These are phyloP conservation scores for Eupithecia subfuscata DNA, from an alignment of 2,888 invertebrate species.

Conservation along the genomic window DNA sequence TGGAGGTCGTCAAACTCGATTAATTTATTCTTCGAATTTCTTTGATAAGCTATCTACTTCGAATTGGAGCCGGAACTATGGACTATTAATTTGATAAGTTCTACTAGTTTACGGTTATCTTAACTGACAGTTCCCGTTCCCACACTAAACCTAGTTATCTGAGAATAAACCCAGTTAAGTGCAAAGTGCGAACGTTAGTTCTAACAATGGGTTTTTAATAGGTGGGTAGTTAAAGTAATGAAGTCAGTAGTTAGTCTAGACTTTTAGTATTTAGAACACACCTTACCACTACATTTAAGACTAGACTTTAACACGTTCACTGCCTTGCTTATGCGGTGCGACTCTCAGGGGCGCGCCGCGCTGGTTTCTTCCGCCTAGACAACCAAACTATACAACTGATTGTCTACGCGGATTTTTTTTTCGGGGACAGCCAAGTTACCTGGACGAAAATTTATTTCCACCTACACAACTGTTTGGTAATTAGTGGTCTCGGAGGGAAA, in stretches of 20 bases:
- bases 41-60: constrained; percentile 29
- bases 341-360: too few relatives aligned
- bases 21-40: constrained; percentile 8
- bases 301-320: background rate
- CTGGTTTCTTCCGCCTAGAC: too few relatives aligned
- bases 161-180: constrained; percentile 5
- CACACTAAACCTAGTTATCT: constrained; percentile 18
- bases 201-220: constrained; percentile 12
- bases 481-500: too few relatives aligned
- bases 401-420: too few relatives aligned
- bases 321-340: too few relatives aligned
- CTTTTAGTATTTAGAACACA: background rate
- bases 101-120: constrained; percentile 28
- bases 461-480: too few relatives aligned
- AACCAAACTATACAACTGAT: too few relatives aligned
- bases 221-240: background rate
- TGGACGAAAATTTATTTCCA: too few relatives aligned
- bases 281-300: background rate
- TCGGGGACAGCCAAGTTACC: too few relatives aligned
- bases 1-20: background rate
- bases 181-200: constrained; percentile 2
- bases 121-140: constrained; percentile 23
- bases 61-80: constrained; percentile 30
- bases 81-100: constrained; percentile 28
- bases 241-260: background rate